Conservation (phyloP, 2,888 invertebrate genomes). For the Epinotia brunnichana region DNA sequence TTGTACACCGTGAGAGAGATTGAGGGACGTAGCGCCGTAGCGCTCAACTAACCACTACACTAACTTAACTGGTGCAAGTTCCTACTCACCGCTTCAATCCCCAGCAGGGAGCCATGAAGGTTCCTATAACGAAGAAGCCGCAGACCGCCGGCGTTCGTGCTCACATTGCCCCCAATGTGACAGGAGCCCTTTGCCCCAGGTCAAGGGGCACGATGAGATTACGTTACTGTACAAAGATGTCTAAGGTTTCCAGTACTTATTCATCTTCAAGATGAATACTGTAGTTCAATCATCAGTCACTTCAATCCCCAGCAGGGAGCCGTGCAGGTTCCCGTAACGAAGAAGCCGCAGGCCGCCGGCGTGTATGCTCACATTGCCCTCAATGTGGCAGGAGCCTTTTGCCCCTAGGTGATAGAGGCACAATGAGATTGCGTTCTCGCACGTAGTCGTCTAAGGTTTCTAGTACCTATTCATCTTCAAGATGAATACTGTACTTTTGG, state of each 20-base stretch:
- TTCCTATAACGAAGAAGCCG: conserved; percentile 97
- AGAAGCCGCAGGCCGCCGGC: conserved; percentile 97
- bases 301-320: conserved; percentile 95
- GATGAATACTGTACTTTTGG: too few relatives aligned
- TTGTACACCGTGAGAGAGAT: too few relatives aligned
- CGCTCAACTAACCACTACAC: too few relatives aligned
- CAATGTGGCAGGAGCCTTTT: conserved; percentile 97
- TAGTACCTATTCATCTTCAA: conserved; percentile 89
- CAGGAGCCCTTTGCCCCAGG: conserved; percentile 97
- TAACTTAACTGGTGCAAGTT: too few relatives aligned
- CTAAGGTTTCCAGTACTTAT: conserved; percentile 94
- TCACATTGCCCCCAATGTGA: conserved; percentile 97
- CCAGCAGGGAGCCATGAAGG: conserved; percentile 94
- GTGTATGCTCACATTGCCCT: conserved; percentile 98
- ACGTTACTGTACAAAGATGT: conserved; percentile 87
- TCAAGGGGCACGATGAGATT: conserved; percentile 98
- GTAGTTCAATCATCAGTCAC: too few relatives aligned
- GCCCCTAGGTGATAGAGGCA: conserved; percentile 99
- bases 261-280: conserved; percentile 82
- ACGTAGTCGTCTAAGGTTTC: conserved; percentile 92
- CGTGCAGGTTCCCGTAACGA: conserved; percentile 97
- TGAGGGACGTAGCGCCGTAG: too few relatives aligned
- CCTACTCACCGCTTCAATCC: conserved; percentile 93
- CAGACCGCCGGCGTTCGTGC: conserved; percentile 98
- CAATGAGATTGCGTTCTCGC: conserved; percentile 89